A percentile compares a stretch with the other conserved stretches of the same genome.
Conservation (phyloP, 2,888 invertebrate genomes). For the Drosophila kuntzei region DNA sequence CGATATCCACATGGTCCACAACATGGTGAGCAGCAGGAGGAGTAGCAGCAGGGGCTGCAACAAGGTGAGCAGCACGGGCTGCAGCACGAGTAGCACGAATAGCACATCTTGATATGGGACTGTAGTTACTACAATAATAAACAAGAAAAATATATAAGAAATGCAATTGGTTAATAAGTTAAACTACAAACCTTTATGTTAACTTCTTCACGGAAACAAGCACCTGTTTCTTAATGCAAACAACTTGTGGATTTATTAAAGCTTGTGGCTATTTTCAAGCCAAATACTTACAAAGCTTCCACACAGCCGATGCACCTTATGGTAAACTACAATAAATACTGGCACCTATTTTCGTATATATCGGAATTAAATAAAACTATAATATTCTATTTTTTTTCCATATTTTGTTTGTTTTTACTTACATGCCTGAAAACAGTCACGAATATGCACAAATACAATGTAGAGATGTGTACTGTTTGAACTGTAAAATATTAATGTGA, state of each 20-base stretch:
- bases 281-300: neutral
- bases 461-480: conserved; percentile 9
- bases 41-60: conserved; percentile 31
- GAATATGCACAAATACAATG: conserved; percentile 4
- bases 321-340: conserved; percentile 12
- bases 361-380: neutral
- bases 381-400: neutral
- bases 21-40: conserved; percentile 9
- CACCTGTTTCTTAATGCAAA: neutral
- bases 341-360: neutral
- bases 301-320: neutral
- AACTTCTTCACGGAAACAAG: conserved; percentile 8
- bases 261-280: neutral
- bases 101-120: conserved; percentile 42
- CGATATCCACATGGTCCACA: conserved; percentile 26
- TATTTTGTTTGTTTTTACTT: conserved; percentile 6
- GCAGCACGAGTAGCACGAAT: conserved; percentile 44
- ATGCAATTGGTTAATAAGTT: neutral
- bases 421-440: conserved; percentile 19
- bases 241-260: conserved; percentile 4
- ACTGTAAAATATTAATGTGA: neutral
- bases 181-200: neutral
- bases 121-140: neutral
- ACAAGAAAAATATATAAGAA: neutral
- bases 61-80: conserved; percentile 32